Conservation (phyloP, 2,888 invertebrate genomes). For the Plebejus melissa region DNA sequence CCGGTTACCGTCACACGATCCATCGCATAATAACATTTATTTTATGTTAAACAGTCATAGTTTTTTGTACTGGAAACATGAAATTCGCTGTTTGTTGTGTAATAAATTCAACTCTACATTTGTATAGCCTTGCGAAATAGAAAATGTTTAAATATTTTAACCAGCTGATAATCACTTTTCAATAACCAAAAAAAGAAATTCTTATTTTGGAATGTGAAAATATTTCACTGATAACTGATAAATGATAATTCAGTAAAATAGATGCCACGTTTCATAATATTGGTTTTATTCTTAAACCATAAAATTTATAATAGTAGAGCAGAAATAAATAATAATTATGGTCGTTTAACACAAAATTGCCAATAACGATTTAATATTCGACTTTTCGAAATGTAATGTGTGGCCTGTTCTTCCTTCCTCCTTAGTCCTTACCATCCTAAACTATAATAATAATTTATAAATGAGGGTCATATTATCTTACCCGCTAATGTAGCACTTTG, state of each 20-base stretch:
- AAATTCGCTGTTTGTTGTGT: neutral
- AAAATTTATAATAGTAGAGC: too few species aligned
- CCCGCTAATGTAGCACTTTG: too few species aligned
- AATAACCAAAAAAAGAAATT: neutral
- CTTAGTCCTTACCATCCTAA: too few species aligned
- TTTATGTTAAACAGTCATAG: slow-evolving; percentile 30
- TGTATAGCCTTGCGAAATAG: neutral
- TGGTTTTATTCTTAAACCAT: neutral
- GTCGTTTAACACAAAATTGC: too few species aligned
- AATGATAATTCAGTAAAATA: neutral
- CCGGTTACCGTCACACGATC: slow-evolving; percentile 43
- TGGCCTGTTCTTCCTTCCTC: too few species aligned
- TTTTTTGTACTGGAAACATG: neutral
- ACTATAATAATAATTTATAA: too few species aligned
- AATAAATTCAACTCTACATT: neutral
- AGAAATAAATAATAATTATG: too few species aligned
- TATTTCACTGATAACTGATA: neutral
- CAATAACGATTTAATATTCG: too few species aligned
- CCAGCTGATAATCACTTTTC: neutral
- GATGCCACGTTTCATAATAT: neutral
- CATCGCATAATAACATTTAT: slow-evolving; percentile 31
- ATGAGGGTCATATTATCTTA: too few species aligned
- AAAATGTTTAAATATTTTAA: neutral
- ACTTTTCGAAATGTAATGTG: too few species aligned
- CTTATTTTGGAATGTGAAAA: neutral